phyloP scores from a whole-genome alignment of 2,797 vertebrate genomes.

The Loris lydekkerianus region DNA sequence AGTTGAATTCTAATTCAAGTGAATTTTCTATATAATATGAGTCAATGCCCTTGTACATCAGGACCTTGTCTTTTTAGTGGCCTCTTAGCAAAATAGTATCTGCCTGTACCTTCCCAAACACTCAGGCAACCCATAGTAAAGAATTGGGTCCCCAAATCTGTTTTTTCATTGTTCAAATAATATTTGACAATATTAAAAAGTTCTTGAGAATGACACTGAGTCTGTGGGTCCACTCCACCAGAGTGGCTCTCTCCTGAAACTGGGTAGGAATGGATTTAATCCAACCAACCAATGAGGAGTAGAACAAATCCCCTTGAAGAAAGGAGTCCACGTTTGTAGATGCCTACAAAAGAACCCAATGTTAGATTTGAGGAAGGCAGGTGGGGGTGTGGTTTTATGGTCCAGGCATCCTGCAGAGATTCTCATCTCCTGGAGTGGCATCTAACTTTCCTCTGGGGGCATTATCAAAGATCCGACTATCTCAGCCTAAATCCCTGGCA shows the following conservation, averaged over 20 bases:
- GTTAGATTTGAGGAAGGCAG: not conserved
- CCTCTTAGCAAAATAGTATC: not conserved
- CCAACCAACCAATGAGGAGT: not conserved
- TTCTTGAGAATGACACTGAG: not conserved
- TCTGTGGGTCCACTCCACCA: not conserved
- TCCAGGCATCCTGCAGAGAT: not conserved
- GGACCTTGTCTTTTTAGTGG: not conserved
- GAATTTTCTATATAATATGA: not conserved
- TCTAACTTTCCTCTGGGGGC: not conserved
- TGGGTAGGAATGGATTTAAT: not conserved
- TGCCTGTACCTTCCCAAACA: not conserved
- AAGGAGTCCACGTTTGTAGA: not conserved
- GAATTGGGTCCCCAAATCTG: not conserved
- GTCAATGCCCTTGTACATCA: not conserved
- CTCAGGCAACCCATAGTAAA: not conserved
- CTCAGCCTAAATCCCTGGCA: not conserved
- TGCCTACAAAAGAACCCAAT: not conserved
- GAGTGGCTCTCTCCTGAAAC: not conserved
- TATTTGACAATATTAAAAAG: not conserved
- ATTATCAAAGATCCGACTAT: not conserved
- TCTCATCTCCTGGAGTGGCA: not conserved
- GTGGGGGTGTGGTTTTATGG: not conserved
- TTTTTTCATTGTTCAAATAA: conserved; percentile 16
- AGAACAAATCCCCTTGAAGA: not conserved
- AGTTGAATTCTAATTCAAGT: not conserved